Percentiles rank a stretch among this genome's conserved stretches.
Conservation (phyloP, 92 coral and sea anemone species). For the Micromussa lordhowensis region DNA sequence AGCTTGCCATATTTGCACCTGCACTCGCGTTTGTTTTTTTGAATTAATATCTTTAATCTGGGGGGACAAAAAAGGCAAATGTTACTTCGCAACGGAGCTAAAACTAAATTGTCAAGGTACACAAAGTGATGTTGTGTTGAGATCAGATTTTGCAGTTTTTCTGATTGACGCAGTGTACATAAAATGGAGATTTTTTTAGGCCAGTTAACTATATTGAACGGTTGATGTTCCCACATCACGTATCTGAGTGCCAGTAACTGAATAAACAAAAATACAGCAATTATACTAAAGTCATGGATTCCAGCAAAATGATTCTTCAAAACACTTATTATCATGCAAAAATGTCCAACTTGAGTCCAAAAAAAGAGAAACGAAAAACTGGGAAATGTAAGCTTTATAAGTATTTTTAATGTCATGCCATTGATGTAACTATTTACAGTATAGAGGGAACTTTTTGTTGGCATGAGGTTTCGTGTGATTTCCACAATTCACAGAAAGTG, state of each 20-base stretch:
- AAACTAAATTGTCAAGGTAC: neutral
- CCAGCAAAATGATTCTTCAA: neutral
- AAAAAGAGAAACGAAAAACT: neutral
- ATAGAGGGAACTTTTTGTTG: neutral
- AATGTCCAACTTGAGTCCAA: neutral
- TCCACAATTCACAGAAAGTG: neutral
- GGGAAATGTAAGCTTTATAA: neutral
- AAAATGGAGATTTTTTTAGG: neutral
- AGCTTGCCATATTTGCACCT: neutral
- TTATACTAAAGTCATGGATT: neutral
- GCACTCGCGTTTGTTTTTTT: neutral
- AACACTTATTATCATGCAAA: neutral
- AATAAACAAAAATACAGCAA: neutral
- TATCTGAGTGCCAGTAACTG: neutral
- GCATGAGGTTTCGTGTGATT: neutral
- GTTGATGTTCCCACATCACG: neutral
- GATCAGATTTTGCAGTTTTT: neutral
- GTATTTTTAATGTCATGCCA: neutral
- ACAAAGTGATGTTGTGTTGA: neutral
- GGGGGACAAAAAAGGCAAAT: neutral
- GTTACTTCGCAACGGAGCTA: neutral
- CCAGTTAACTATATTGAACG: neutral
- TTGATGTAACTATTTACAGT: neutral
- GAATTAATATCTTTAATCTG: neutral
- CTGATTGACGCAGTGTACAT: neutral